These are phyloP conservation scores for Notocelia uddmanniana DNA, from an alignment of 2,888 invertebrate genomes.

Conservation along the genomic window DNA sequence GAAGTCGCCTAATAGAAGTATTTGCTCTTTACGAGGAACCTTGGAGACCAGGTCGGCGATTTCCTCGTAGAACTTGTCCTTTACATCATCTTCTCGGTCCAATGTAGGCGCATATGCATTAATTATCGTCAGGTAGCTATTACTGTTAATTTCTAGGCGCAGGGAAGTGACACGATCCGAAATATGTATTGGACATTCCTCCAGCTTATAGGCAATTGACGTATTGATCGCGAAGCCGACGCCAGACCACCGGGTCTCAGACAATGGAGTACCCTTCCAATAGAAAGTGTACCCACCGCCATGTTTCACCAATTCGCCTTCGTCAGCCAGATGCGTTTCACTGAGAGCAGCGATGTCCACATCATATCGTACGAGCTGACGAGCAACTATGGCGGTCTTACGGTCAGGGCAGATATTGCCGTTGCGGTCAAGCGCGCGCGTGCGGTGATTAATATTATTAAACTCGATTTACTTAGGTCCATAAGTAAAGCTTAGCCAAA, in stretches of 20 bases:
- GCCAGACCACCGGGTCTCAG: not conserved
- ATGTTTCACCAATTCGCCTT: not conserved
- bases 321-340: too few species aligned
- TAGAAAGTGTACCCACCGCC: not conserved
- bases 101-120: too few species aligned
- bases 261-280: not conserved
- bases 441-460: too few species aligned
- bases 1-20: too few species aligned
- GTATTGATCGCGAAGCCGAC: not conserved
- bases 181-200: too few species aligned
- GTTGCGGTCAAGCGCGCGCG: not conserved
- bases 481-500: too few species aligned
- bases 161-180: too few species aligned
- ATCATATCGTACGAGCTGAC: not conserved
- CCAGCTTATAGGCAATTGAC: not conserved
- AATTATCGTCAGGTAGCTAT: slow-evolving; percentile 1
- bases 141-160: not conserved
- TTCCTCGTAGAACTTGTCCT: too few species aligned
- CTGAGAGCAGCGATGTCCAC: not conserved
- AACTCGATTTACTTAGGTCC: too few species aligned
- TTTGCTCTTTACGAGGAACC: too few species aligned
- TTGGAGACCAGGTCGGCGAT: too few species aligned
- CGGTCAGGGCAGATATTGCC: not conserved
- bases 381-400: not conserved
- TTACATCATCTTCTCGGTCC: too few species aligned